Evolutionary conservation across 2,113 vertebrate genomes (phyloP).

Genomic region (Gnathonemus echidnorhynchus): DNA sequence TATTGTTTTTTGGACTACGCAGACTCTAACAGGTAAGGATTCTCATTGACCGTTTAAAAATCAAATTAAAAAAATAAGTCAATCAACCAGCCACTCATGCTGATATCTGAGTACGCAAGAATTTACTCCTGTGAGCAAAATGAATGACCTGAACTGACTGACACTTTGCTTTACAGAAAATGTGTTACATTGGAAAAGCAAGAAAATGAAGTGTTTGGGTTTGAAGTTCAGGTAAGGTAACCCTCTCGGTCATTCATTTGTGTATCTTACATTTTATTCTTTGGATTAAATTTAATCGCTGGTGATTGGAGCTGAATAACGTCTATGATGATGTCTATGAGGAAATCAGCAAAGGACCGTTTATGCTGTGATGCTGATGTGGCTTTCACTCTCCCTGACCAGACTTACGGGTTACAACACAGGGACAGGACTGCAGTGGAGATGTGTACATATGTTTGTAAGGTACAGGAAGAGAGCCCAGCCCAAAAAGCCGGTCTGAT

Average conservation of each 20-base stretch:
- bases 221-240: slow-evolving; percentile 86
- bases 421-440: slow-evolving; percentile 56
- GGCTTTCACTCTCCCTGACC: slow-evolving; percentile 22
- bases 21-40: slow-evolving; percentile 59
- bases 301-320: not conserved
- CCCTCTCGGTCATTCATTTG: not conserved
- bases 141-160: not conserved
- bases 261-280: not conserved
- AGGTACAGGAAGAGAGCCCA: slow-evolving; percentile 71
- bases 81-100: not conserved
- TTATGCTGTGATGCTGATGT: not conserved
- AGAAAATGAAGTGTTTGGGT: slow-evolving; percentile 85
- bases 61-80: not conserved
- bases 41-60: not conserved
- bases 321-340: not conserved
- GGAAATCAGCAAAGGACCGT: not conserved
- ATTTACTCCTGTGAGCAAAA: not conserved
- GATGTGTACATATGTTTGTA: slow-evolving; percentile 72
- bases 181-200: slow-evolving; percentile 66
- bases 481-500: slow-evolving; percentile 77
- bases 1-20: slow-evolving; percentile 58
- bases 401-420: slow-evolving; percentile 71
- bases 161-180: not conserved
- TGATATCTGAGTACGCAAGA: not conserved
- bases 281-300: not conserved